A percentile compares a stretch with the other conserved stretches of the same genome.
Conservation (phyloP, 2,888 invertebrate genomes). For the Leptinotarsa haldemani region DNA sequence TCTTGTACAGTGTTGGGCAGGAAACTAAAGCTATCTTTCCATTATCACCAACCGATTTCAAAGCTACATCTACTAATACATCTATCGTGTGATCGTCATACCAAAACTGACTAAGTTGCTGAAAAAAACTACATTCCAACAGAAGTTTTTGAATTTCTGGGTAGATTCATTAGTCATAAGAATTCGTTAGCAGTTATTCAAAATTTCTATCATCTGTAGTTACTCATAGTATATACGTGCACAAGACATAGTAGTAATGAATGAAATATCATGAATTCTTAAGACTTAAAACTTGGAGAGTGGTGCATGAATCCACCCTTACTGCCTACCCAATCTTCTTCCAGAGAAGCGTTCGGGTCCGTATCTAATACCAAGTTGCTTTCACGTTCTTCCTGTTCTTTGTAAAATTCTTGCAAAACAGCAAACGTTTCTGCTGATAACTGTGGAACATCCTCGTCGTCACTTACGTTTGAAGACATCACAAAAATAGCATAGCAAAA, state of each 20-base stretch:
- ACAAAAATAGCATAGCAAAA: not conserved
- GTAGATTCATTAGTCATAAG: no score
- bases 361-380: slow-evolving; percentile 64
- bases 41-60: slow-evolving; percentile 68
- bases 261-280: no score
- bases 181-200: no score
- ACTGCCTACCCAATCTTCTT: slow-evolving; percentile 83
- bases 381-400: slow-evolving; percentile 75
- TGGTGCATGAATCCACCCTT: not conserved
- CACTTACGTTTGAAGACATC: slow-evolving; percentile 49
- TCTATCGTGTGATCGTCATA: slow-evolving; percentile 86
- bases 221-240: no score
- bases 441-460: slow-evolving; percentile 75
- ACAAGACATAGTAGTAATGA: no score
- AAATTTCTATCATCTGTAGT: no score
- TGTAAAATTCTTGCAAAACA: slow-evolving; percentile 82
- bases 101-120: slow-evolving; percentile 99
- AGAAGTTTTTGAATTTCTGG: not conserved
- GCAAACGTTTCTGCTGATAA: slow-evolving; percentile 79
- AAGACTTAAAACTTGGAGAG: no score
- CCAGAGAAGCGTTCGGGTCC: slow-evolving; percentile 69
- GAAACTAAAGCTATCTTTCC: slow-evolving; percentile 86
- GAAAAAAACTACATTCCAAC: slow-evolving; percentile 50
- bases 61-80: slow-evolving; percentile 75
- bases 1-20: slow-evolving; percentile 86